A percentile compares a stretch with the other conserved stretches of the same genome.
phyloP scores from a whole-genome alignment of 2,113 vertebrate species.

The Sceloporus tristichus region DNA sequence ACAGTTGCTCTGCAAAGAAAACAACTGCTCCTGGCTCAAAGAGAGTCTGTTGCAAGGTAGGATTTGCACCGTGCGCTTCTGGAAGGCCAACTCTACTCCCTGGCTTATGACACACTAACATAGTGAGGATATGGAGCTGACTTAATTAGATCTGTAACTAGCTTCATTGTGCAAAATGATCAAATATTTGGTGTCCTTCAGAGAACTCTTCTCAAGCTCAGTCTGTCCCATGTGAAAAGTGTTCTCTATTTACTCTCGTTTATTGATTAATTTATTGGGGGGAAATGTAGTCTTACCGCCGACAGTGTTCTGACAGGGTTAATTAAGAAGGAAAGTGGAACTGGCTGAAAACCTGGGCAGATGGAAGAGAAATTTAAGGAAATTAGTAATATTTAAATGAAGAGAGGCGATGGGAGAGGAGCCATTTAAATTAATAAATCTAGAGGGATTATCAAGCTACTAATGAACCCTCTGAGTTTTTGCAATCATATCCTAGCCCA shows the following conservation, averaged over 20 bases:
- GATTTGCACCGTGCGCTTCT: not conserved
- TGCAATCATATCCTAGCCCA: constrained; percentile 69
- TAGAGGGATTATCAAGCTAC: constrained; percentile 75
- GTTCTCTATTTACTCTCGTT: constrained; percentile 51
- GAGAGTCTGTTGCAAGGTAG: not conserved
- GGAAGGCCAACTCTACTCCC: not conserved
- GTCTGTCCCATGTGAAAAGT: not conserved
- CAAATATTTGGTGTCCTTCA: not conserved
- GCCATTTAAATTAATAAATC: constrained; percentile 78
- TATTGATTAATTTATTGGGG: constrained; percentile 40
- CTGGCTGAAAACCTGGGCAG: constrained; percentile 63
- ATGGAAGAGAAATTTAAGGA: constrained; percentile 67
- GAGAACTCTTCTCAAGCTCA: not conserved
- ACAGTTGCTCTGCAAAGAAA: not conserved
- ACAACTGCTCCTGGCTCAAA: not conserved
- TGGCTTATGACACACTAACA: not conserved
- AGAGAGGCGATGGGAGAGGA: constrained; percentile 62
- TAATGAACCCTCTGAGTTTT: constrained; percentile 77
- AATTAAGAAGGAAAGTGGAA: constrained; percentile 60
- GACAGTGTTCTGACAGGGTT: constrained; percentile 56
- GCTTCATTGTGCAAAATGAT: not conserved
- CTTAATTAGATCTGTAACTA: not conserved
- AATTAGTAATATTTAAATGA: constrained; percentile 71
- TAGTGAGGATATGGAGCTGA: too few species aligned
- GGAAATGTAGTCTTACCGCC: constrained; percentile 12